These are phyloP conservation scores for Bombylius major DNA, from an alignment of 2,888 invertebrate species.

Conservation along the genomic window DNA sequence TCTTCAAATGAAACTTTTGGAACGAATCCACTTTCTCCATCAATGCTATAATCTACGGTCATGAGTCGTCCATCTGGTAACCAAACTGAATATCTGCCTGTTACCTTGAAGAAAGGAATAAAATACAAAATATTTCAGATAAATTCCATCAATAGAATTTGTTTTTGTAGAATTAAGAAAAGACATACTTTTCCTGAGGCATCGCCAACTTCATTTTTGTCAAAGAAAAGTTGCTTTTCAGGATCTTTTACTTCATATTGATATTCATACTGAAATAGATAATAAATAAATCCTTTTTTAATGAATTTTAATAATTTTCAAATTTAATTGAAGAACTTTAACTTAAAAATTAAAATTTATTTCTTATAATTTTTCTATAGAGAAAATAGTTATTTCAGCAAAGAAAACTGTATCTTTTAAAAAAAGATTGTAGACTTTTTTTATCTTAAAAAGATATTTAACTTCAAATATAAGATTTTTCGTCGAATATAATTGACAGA, in stretches of 20 bases:
- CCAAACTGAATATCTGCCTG: slow-evolving; percentile 54
- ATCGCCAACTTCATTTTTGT: slow-evolving; percentile 54
- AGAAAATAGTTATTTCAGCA: no score
- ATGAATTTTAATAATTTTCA: no score
- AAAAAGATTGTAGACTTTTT: no score
- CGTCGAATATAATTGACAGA: no score
- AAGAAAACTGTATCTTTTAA: no score
- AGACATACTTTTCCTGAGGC: slow-evolving; percentile 43
- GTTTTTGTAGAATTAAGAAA: no score
- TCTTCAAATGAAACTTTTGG: slow-evolving; percentile 51
- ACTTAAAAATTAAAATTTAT: no score
- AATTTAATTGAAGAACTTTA: no score
- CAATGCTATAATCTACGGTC: slow-evolving; percentile 59
- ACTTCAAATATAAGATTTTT: no score
- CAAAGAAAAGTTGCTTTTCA: slow-evolving; percentile 53
- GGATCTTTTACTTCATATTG: slow-evolving; percentile 62
- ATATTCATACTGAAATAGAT: slow-evolving; percentile 50
- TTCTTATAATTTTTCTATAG: no score
- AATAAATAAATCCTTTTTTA: not conserved
- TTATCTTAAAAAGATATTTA: no score
- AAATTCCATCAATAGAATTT: not conserved
- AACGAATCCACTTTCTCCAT: slow-evolving; percentile 58
- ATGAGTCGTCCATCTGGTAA: slow-evolving; percentile 59
- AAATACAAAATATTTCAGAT: not conserved
- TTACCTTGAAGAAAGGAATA: slow-evolving; percentile 27